Percentiles rank a stretch among this genome's conserved stretches.
Conservation (phyloP, 2,797 vertebrate species). For the Ispidina picta region DNA sequence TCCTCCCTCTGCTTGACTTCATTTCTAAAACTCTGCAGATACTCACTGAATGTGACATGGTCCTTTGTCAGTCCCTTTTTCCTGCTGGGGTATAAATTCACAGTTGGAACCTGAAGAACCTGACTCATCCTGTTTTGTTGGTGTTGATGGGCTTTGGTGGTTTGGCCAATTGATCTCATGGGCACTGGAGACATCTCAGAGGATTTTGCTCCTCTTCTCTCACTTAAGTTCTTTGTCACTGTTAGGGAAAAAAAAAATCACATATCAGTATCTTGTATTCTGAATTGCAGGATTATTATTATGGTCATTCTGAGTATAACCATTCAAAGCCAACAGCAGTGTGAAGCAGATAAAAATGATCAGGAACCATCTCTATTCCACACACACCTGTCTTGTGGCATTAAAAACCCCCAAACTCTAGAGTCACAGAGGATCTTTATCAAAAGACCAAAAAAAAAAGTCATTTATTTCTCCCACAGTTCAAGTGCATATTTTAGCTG, state of each 20-base stretch:
- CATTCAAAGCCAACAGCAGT: not conserved
- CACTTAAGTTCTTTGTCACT: constrained; percentile 95
- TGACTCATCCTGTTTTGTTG: constrained; percentile 92
- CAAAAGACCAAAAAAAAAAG: not conserved
- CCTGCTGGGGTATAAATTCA: constrained; percentile 89
- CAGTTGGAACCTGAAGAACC: constrained; percentile 91
- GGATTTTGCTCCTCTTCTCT: constrained; percentile 86
- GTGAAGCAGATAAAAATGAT: not conserved
- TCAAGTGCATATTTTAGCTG: not conserved
- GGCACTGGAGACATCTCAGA: constrained; percentile 93
- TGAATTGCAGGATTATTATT: constrained; percentile 4
- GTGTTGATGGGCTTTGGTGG: constrained; percentile 80
- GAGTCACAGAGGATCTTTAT: not conserved
- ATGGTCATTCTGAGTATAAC: not conserved
- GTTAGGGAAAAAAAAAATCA: not conserved
- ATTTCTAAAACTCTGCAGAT: not conserved
- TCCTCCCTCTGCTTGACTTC: not conserved
- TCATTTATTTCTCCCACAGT: not conserved
- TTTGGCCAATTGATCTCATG: constrained; percentile 84
- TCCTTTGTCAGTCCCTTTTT: constrained; percentile 91
- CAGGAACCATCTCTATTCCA: not conserved
- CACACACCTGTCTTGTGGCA: not conserved
- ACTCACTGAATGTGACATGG: constrained; percentile 83
- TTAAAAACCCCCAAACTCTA: not conserved
- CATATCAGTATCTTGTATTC: not conserved